Base-by-base conservation (phyloP, 2,888 invertebrate genomes). In the Phania funesta region DNA sequence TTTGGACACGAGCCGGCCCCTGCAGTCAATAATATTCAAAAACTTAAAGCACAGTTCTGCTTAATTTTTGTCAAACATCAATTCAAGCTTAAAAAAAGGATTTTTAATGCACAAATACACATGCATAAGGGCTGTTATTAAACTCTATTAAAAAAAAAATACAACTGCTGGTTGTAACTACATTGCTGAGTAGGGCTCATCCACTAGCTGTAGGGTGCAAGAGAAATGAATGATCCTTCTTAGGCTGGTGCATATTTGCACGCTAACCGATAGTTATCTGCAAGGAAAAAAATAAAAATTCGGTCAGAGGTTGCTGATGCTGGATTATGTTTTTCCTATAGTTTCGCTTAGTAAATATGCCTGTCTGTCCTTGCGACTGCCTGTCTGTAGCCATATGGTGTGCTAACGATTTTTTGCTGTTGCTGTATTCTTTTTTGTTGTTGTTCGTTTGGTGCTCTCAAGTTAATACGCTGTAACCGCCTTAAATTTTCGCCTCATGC, bases 261-360 rank as follows among this genome's bases (percentile, higher is more conserved):
- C 89, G 89, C 89, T 84, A 89, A 87, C 85, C 86, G 89, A 89
- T 89, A 89, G 87, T 89, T 89, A 89, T 89, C 89, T 85, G 86
- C 83, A 71, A 60, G 50, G 48, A 50, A 58, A 64, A 76, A 54
- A 54, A 48, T 65, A 81, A 87, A 44, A 87, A 87, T 87, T 88
- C 89, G 89, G 89, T 89, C 89, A 89, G 89, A 89, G 89, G 89
- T 89, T 89, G 88, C 85, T 81, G 65, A 79, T 81, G 77, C 41
- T 76, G 76, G 83, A 73, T 83, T 83, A 76, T 67, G 71, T 73
- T 76, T 83, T 67, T 77, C 41, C 29, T 77, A 50, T 44, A 56
- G 62, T 76, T 80, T 52, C 44, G 24, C 32, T 78, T 78, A 4
- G 29, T 46, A 64, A 64, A 64, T 64, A 74, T 16, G 22, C 32